Base-by-base conservation (phyloP, 2,113 vertebrate species). In the Donacobius atricapilla region DNA sequence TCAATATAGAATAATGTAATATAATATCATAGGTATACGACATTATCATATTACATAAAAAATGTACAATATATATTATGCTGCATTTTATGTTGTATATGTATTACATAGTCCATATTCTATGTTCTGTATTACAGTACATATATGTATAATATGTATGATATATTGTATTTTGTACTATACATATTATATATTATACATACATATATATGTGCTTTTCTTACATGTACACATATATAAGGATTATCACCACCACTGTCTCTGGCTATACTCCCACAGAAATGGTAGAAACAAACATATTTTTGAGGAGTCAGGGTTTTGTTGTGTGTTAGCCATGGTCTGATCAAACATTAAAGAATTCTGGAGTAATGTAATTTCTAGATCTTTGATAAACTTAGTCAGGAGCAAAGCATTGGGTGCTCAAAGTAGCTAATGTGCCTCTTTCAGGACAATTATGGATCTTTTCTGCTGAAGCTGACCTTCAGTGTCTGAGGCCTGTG, bases 401-500 rank as follows among this genome's bases (percentile, higher is more conserved):
- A 87, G 54, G 42, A 77, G 20, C 20, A n/a, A 83, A 50, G 21
- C 21, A 58, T 6, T 30, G 22, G 19, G 8, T 48, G 18, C 40
- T 86, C 24, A 27, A 48, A 88, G 57, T 28, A 30, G 16, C 5
- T 53, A n/a, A 39, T 20, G 9, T 65, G 28, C 25, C 61, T 80
- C 22, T n/a, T 83, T 69, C 31, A 40, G 35, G 19, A 51, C 44
- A 66, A 0, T 0, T 17, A 17, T 5, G 3, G 35, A 48, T 57
- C 33, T 72, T n/a, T 45, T 51, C 53, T 90, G n/a, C 33, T 88
- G 54, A 86, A 86, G 53, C 4, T 68, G 40, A n/a, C 50, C 33
- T 88, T 61, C 39, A 23, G 15, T 42, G 39, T 35, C 20, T 48
- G 82, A 82, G 72, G 15, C 15, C 56, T 63, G 24, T 47, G n/a